Base-by-base conservation (phyloP, 2,888 invertebrate genomes). In the Rhagium mordax region DNA sequence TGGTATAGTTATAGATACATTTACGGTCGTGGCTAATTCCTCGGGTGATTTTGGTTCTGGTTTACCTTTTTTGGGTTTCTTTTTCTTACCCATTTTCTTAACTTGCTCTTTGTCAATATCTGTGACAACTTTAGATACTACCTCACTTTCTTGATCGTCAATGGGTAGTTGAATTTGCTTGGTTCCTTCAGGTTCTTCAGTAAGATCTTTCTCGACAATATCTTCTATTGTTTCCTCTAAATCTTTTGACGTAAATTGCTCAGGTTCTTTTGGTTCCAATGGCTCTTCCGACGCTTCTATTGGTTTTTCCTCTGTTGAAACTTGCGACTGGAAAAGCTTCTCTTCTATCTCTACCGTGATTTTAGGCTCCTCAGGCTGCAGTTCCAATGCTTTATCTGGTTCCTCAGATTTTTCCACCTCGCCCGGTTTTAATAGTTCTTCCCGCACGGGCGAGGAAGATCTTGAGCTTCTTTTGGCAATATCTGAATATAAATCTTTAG, bases 401-500 rank as follows among this genome's bases (percentile, higher is more conserved):
- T 41, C 41, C n/a, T n/a, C 41, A 41, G n/a, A 13, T 41, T 60
- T 57, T 33, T 48, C 59, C 18, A 33, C 10, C 20, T n/a, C 16
- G 13, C n/a, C 21, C 20, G 24, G 21, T 16, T 24, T 10, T 60
- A 10, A 0, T 5, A 47, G 2, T 55, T 49, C 18, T 27, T 49
- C 16, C 24, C 49, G 61, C 27, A 55, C 51, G 8, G 79, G 79
- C 21, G 85, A 85, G n/a, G 85, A 77, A 6, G 84, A 82, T 70
- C 85, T 77, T n/a, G 86, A 85, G n/a, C 71, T 10, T 16, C 21
- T 60, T 62, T 71, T 78, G 13, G 79, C 67, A 49, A 86, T 80
- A 57, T 86, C 86, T 0, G 86, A 84, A 76, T 87, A 87, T 51
- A 85, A 77, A 70, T 82, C 80, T 78, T 85, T 84, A 0, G 84